These are phyloP conservation scores for Fissipunctia ypsillon DNA, from an alignment of 2,888 invertebrate genomes.

Conservation along the genomic window DNA sequence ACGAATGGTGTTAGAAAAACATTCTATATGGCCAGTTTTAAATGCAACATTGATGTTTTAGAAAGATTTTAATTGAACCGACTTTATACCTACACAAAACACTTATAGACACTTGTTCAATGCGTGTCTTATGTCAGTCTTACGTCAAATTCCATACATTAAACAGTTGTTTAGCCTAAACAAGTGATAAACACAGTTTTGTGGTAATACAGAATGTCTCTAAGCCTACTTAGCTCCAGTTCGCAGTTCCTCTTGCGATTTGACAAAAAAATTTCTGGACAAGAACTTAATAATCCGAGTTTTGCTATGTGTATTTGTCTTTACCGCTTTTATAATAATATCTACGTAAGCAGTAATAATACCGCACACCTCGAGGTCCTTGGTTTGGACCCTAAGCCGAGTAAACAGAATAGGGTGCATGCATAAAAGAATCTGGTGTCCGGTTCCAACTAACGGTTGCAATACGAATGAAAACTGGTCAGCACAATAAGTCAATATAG, in stretches of 20 bases:
- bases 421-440: neutral
- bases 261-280: too few relatives aligned
- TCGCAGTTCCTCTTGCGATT: neutral
- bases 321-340: neutral
- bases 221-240: too few relatives aligned
- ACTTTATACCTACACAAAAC: too few relatives aligned
- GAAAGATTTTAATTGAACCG: neutral
- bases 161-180: too few relatives aligned
- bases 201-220: too few relatives aligned
- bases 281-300: neutral
- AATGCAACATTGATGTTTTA: too few relatives aligned
- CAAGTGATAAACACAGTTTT: too few relatives aligned
- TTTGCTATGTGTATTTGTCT: neutral
- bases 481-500: too few relatives aligned
- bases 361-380: neutral
- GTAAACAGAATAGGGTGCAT: neutral
- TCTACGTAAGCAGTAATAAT: neutral
- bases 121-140: too few relatives aligned
- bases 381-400: neutral
- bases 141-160: too few relatives aligned
- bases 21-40: neutral
- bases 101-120: too few relatives aligned
- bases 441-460: neutral
- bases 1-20: neutral
- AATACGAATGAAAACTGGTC: neutral